These are phyloP conservation scores for Dascillus cervinus DNA, from an alignment of 2,888 invertebrate genomes.

Conservation along the genomic window DNA sequence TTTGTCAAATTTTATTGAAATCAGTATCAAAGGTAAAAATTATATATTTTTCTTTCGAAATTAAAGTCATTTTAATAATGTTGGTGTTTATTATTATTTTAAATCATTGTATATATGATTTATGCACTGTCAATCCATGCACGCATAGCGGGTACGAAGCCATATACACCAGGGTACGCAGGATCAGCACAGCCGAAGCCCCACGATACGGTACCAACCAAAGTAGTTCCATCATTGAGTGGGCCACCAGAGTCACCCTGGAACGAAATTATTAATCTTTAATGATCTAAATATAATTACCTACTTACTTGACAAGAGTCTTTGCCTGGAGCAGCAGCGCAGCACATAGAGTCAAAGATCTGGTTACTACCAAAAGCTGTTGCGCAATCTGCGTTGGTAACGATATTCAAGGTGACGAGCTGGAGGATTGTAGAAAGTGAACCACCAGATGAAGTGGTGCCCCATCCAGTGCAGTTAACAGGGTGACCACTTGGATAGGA, in stretches of 20 bases:
- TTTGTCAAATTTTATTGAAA: no score
- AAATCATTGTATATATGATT: no score
- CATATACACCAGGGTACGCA: no score
- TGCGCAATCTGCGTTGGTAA: slow-evolving; percentile 1
- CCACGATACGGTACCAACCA: no score
- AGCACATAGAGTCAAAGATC: slow-evolving; percentile 8
- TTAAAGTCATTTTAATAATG: no score
- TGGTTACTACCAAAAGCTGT: slow-evolving; percentile 2
- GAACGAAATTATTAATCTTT: background rate
- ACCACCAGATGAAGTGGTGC: background rate
- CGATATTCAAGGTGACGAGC: slow-evolving; percentile 2
- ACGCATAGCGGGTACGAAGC: no score
- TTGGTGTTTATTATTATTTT: no score
- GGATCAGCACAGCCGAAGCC: no score
- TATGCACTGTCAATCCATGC: no score
- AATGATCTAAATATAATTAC: slow-evolving; percentile 2
- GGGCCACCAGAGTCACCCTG: background rate
- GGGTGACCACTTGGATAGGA: background rate
- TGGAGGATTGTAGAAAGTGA: background rate
- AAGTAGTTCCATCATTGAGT: no score
- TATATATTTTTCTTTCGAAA: no score
- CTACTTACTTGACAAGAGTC: slow-evolving; percentile 6
- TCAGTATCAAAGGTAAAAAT: no score
- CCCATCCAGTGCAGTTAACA: slow-evolving; percentile 3
- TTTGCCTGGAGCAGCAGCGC: slow-evolving; percentile 4